Evolutionary conservation across 1,140 invertebrate species (phyloP).

Genomic region (Apis florea): DNA sequence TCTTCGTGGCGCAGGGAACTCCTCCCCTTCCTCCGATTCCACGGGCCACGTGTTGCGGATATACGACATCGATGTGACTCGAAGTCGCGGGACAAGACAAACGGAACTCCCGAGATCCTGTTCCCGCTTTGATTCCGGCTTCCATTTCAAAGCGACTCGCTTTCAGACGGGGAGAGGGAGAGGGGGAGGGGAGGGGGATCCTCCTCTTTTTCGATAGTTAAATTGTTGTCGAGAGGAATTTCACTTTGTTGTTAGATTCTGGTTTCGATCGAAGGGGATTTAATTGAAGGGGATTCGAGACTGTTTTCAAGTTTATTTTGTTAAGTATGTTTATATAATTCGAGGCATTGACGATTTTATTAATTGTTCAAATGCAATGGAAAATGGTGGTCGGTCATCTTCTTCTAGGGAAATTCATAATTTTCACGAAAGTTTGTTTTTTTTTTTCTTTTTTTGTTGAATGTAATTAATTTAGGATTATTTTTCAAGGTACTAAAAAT

Average conservation of each 20-base stretch:
- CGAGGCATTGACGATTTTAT: too few relatives aligned
- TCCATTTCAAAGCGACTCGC: not conserved
- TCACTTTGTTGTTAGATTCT: not conserved
- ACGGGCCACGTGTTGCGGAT: constrained; percentile 64
- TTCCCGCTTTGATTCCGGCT: constrained; percentile 35
- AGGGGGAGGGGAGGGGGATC: too few relatives aligned
- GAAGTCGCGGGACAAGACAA: constrained; percentile 58
- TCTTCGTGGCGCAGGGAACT: constrained; percentile 58
- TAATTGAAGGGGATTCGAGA: not conserved
- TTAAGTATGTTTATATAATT: too few relatives aligned
- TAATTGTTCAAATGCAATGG: too few relatives aligned
- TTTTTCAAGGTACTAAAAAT: too few relatives aligned
- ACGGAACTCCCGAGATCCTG: constrained; percentile 52
- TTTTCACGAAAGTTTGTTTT: too few relatives aligned
- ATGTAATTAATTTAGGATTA: too few relatives aligned
- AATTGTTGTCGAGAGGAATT: not conserved
- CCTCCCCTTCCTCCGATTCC: constrained; percentile 49
- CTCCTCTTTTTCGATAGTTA: constrained; percentile 1
- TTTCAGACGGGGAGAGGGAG: not conserved
- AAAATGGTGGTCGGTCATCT: too few relatives aligned
- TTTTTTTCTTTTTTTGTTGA: too few relatives aligned
- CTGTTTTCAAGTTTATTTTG: too few relatives aligned
- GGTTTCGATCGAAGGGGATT: not conserved
- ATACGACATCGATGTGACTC: constrained; percentile 58
- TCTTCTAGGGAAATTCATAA: too few relatives aligned